phyloP scores from a whole-genome alignment of 1,140 invertebrate genomes.

The Hylyphantes graminicola region DNA sequence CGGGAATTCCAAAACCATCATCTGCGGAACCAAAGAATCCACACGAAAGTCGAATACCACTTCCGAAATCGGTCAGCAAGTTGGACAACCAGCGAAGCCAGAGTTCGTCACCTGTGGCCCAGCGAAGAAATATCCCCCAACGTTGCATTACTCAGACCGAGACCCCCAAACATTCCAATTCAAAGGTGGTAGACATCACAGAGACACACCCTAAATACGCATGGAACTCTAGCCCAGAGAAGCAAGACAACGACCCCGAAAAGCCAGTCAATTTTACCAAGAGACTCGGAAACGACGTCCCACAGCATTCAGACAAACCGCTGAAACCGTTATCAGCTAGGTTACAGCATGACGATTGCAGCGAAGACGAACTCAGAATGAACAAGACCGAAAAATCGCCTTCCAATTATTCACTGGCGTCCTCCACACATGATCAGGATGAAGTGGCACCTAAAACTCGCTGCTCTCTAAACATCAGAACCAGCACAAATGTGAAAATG shows the following conservation, averaged over 20 bases:
- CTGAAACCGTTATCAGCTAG: neutral
- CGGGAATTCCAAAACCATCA: neutral
- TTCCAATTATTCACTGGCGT: slow-evolving; percentile 77
- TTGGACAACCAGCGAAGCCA: slow-evolving; percentile 24
- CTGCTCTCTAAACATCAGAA: slow-evolving; percentile 52
- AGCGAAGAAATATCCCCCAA: slow-evolving; percentile 6
- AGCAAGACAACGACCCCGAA: slow-evolving; percentile 38
- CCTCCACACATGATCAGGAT: slow-evolving; percentile 15
- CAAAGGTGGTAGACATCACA: slow-evolving; percentile 4
- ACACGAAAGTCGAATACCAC: slow-evolving; percentile 43
- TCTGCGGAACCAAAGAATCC: neutral
- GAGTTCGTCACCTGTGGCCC: slow-evolving; percentile 41
- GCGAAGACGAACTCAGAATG: slow-evolving; percentile 86
- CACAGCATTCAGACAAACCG: neutral
- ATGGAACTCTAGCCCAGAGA: slow-evolving; percentile 26
- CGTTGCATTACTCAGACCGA: neutral
- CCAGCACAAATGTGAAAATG: slow-evolving; percentile 30
- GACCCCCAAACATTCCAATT: neutral
- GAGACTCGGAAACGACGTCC: neutral
- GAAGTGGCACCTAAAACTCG: neutral
- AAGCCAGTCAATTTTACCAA: slow-evolving; percentile 18
- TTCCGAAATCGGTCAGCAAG: slow-evolving; percentile 23
- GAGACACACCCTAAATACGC: slow-evolving; percentile 49
- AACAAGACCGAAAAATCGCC: slow-evolving; percentile 94
- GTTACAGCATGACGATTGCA: slow-evolving; percentile 7